Base-by-base conservation (phyloP, 2,888 invertebrate genomes). In the Gandaritis pyraliata region DNA sequence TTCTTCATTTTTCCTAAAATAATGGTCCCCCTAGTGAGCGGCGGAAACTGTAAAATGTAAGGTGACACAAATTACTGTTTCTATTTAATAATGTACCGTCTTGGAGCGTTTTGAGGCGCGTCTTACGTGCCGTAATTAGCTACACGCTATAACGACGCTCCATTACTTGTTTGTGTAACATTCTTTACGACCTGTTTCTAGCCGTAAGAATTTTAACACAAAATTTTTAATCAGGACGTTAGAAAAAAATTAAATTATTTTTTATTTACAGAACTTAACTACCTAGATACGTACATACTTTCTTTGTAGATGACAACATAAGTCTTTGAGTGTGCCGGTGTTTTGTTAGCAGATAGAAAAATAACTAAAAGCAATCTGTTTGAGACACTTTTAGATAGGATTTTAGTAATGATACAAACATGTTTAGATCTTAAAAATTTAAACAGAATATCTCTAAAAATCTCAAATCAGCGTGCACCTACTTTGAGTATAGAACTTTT, bases 11-110 rank as follows among this genome's bases (percentile, higher is more conserved):
- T 36, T 2, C n/a, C 0, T 30, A n/a, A 33, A 18, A 0, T 57
- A 11, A 54, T 70, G 47, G 76, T 29, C 70, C 53, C 71, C 73
- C 70, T 70, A 71, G 66, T 65, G 72, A 63, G 69, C 63, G 64
- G 57, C 72, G 77, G 80, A 78, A 76, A 76, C 78, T 72, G 76
- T 78, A 80, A 78, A 79, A 78, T 73, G 75, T 78, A 77, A 80
- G 77, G 78, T 79, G 81, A 76, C 80, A 72, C 80, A 79, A 80
- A 81, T 81, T 79, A 78, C 81, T 74, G 73, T 72, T 77, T 74
- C 77, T 81, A 76, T 81, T 81, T 80, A 76, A 79, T 81, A 77
- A 81, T 78, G 75, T 72, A 77, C 72, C 71, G 70, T 66, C 72
- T 67, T 68, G 41, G 67, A 54, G 64, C 65, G 60, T 51, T 60